phyloP scores from a whole-genome alignment of 2,113 vertebrate species.

The Oryzias celebensis region DNA sequence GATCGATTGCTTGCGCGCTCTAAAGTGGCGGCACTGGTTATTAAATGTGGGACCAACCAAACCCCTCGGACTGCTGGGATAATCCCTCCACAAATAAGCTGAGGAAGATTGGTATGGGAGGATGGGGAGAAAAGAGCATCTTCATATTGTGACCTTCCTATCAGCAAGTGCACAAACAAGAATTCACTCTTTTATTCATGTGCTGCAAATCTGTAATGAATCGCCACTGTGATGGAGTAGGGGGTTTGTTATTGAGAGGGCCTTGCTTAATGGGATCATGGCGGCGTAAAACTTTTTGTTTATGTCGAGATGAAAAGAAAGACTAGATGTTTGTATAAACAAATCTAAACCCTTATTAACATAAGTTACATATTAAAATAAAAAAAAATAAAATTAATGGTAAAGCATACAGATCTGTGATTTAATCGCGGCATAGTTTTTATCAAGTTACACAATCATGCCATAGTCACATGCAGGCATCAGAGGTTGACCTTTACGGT shows the following conservation, averaged over 20 bases:
- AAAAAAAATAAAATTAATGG: too few relatives aligned
- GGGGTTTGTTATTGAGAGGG: conserved; percentile 19
- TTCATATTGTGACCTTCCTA: conserved; percentile 55
- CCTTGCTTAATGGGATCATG: conserved; percentile 9
- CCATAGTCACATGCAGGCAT: too few relatives aligned
- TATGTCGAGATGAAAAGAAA: background rate
- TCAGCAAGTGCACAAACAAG: conserved; percentile 25
- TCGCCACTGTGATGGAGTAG: conserved; percentile 10
- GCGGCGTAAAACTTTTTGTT: background rate
- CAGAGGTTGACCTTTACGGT: too few relatives aligned
- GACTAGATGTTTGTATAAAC: background rate
- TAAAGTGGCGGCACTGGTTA: conserved; percentile 72
- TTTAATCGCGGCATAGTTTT: too few relatives aligned
- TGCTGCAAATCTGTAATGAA: conserved; percentile 26
- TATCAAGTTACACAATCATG: too few relatives aligned
- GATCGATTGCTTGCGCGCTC: conserved; percentile 72
- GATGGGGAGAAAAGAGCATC: conserved; percentile 15
- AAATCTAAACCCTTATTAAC: too few relatives aligned
- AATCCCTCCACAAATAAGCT: conserved; percentile 75
- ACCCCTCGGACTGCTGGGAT: conserved; percentile 58
- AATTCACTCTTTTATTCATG: conserved; percentile 28
- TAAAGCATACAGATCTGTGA: too few relatives aligned
- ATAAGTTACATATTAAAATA: too few relatives aligned
- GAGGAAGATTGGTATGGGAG: conserved; percentile 54
- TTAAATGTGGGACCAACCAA: conserved; percentile 73